phyloP scores from a whole-genome alignment of 2,888 invertebrate genomes.

The Globia sparganii region DNA sequence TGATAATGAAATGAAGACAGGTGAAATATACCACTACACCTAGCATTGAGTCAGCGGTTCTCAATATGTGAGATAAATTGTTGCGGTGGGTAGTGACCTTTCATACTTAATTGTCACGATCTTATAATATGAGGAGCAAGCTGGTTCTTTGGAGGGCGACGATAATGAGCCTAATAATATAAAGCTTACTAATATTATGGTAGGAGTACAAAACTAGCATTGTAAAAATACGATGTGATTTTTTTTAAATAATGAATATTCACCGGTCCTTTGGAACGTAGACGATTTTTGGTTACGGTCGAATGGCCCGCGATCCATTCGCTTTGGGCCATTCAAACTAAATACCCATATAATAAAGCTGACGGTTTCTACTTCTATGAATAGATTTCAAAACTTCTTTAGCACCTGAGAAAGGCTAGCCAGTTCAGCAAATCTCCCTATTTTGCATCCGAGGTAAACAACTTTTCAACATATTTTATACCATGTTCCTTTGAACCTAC shows the following conservation, averaged over 20 bases:
- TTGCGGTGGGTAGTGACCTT: conserved; percentile 19
- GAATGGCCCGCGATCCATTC: no score
- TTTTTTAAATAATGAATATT: not conserved
- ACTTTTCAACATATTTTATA: not conserved
- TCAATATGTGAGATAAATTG: conserved; percentile 25
- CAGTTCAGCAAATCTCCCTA: not conserved
- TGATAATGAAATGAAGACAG: conserved; percentile 35
- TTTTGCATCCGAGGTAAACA: not conserved
- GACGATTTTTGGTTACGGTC: no score
- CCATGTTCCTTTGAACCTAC: not conserved
- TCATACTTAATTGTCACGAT: conserved; percentile 1
- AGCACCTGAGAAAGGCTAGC: not conserved
- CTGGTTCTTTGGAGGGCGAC: conserved; percentile 4
- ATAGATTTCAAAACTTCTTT: not conserved
- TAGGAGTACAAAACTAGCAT: not conserved
- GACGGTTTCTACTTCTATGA: not conserved
- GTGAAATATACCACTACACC: conserved; percentile 33
- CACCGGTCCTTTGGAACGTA: no score
- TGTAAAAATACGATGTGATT: not conserved
- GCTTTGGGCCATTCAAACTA: no score
- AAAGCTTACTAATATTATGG: not conserved
- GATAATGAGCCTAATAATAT: not conserved
- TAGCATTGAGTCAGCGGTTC: conserved; percentile 32
- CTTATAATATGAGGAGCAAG: conserved; percentile 4
- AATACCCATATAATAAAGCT: no score